Base-by-base conservation (phyloP, 2,888 invertebrate species). In the Sphaeridia pumilis region DNA sequence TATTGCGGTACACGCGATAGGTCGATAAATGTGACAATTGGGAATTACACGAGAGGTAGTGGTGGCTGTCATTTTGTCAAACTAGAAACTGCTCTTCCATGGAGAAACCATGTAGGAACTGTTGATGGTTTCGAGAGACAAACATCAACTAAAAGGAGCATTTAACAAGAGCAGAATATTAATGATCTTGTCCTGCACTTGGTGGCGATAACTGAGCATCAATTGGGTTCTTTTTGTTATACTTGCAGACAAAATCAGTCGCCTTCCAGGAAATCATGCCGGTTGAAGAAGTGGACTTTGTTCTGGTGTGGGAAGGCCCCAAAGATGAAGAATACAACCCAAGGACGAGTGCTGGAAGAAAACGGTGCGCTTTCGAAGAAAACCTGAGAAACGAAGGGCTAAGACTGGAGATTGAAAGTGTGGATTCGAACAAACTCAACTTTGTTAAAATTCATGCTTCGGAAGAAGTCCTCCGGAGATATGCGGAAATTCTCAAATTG, bases 391-490 rank as follows among this genome's bases (percentile, higher is more conserved):
- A 75, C 21, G 86, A 87, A 68, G 87, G 87, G 0, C 70, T 88
- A 44, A 76, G 83, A 64, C 69, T 87, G 54, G 87, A 88, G 68
- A 74, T 78, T 56, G 84, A 82, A 62, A 74, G 76, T 44, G 76
- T 80, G 20, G 79, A 80, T 56, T 75, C 71, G 27, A 75, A 81
- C 61, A 82, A 83, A 54, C 74, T 87, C 50, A 78, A 82, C 70
- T 89, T 88, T 72, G 76, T 87, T 58, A 93, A 93, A 79, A 79
- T 94, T 55, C 88, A 92, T 71, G 87, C 88, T 1, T 88, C 93
- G 0, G 72, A 79, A 63, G 78, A 83, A 67, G 87, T 93, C 4
- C 72, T 93, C 47, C 77, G 83, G 62, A 78, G 88, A 65, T 93
- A 93, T 72, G 82, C 88, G 56, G 94, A 94, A 73, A 86, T 92